phyloP scores from a whole-genome alignment of 2,797 vertebrate genomes.

The Poliocrania exsul region DNA sequence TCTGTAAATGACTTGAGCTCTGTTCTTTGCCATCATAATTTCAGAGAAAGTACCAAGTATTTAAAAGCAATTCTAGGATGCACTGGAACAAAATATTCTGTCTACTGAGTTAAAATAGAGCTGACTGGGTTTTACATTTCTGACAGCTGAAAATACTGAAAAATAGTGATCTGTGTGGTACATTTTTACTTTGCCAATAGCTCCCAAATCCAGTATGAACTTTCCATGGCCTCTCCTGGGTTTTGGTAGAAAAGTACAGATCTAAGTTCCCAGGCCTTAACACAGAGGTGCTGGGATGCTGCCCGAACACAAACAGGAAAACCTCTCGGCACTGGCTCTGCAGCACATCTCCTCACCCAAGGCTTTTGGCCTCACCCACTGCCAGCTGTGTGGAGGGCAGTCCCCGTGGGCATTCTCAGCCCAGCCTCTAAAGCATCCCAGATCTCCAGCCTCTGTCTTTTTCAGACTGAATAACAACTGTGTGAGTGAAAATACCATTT shows the following conservation, averaged over 20 bases:
- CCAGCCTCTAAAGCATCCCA: neutral
- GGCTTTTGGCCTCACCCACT: neutral
- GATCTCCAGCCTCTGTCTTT: neutral
- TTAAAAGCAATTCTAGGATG: neutral
- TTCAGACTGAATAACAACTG: neutral
- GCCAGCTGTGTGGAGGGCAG: neutral
- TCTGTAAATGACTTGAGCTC: neutral
- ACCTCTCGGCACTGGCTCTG: accelerated
- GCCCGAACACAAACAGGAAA: neutral
- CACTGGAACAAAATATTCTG: neutral
- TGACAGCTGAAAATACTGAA: neutral
- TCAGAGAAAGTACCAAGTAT: neutral
- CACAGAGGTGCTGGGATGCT: neutral
- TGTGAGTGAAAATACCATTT: neutral
- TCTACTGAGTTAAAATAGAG: neutral
- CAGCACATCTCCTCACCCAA: neutral
- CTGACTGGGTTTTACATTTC: neutral
- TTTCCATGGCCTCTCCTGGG: neutral
- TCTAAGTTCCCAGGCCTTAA: neutral
- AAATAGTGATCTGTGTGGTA: neutral
- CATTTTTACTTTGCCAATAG: neutral
- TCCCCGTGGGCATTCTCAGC: accelerated
- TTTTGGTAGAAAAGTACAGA: neutral
- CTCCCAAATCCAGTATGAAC: neutral
- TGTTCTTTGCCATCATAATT: neutral